Percentiles rank a stretch among this genome's conserved stretches.
phyloP scores from a whole-genome alignment of 2,113 vertebrate genomes.

The Perca flavescens region DNA sequence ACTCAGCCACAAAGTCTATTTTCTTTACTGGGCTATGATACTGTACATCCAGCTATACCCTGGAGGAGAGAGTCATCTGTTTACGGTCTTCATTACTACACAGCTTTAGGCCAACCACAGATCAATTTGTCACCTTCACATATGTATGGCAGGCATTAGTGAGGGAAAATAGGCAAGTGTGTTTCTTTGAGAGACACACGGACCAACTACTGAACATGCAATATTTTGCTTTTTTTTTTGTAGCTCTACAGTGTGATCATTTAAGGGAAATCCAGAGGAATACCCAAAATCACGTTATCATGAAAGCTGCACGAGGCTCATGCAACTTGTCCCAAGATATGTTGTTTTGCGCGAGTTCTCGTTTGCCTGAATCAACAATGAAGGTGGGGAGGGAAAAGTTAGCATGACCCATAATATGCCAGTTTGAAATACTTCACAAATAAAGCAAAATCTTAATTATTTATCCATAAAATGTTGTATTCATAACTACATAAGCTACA shows the following conservation, averaged over 20 bases:
- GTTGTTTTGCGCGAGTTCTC: background rate
- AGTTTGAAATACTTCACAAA: background rate
- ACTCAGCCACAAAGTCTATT: slow-evolving; percentile 31
- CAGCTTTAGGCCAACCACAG: background rate
- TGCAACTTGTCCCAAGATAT: background rate
- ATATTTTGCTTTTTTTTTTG: background rate
- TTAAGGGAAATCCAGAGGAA: background rate
- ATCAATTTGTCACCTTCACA: slow-evolving; percentile 23
- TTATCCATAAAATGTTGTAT: background rate
- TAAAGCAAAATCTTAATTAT: background rate
- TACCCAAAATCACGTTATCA: background rate
- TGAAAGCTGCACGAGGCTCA: background rate
- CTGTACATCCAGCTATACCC: slow-evolving; percentile 6
- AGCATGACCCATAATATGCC: background rate
- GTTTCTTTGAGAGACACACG: background rate
- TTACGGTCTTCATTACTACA: slow-evolving; percentile 29
- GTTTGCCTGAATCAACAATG: background rate
- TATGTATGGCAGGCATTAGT: background rate
- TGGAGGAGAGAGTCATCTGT: slow-evolving; percentile 7
- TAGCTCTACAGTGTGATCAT: background rate
- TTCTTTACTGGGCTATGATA: slow-evolving; percentile 13
- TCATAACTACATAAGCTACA: background rate
- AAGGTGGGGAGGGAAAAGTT: background rate
- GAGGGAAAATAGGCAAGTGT: background rate
- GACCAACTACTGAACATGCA: background rate